Conservation (phyloP, 2,113 vertebrate species). For the Ciconia maguari region DNA sequence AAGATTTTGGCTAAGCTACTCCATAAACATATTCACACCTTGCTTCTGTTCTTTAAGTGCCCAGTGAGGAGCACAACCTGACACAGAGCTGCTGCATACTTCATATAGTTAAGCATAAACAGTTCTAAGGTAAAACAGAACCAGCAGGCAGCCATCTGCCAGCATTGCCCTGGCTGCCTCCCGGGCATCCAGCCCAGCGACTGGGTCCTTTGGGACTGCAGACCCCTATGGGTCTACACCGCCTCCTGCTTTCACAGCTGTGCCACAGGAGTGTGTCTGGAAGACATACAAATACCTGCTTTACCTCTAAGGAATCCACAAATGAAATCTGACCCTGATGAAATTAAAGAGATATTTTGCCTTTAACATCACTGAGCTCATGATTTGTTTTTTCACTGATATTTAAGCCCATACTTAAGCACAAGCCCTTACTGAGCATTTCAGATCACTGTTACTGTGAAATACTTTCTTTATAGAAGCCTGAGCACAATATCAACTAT, state of each 20-base stretch:
- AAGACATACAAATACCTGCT: neutral
- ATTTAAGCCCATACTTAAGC: neutral
- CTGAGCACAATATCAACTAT: neutral
- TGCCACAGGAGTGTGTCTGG: fast-evolving
- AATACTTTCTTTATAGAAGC: neutral
- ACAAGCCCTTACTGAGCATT: neutral
- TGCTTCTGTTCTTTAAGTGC: neutral
- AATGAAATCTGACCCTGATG: neutral
- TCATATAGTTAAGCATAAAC: neutral
- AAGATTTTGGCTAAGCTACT: neutral
- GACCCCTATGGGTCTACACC: fast-evolving
- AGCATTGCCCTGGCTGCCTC: neutral
- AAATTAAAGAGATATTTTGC: neutral
- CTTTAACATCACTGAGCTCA: neutral
- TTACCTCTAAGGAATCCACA: neutral
- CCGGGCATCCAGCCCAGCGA: neutral
- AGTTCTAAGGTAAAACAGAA: neutral
- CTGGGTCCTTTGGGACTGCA: neutral
- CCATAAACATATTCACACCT: neutral
- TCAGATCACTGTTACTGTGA: neutral
- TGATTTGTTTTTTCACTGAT: neutral
- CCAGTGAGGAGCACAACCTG: neutral
- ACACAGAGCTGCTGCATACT: neutral
- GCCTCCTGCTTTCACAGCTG: neutral
- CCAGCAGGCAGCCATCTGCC: neutral